A percentile compares a stretch with the other conserved stretches of the same genome.
Evolutionary conservation across 2,797 vertebrate genomes (phyloP).

Genomic region (Pantherophis alleghaniensis): DNA sequence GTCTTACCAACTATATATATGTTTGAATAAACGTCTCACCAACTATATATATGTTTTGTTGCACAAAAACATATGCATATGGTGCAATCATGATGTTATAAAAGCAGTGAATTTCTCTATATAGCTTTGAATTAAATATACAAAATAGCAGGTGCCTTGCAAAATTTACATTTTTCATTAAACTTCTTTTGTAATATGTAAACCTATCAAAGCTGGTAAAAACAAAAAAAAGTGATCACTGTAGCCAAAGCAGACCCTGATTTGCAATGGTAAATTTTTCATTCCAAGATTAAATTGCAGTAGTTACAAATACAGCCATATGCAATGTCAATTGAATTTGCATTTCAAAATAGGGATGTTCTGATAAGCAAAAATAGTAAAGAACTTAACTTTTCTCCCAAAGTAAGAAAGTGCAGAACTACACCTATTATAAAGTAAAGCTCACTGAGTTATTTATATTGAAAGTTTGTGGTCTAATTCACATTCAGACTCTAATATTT

Average conservation of each 20-base stretch:
- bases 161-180: conserved; percentile 44
- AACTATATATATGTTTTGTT: no score
- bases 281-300: conserved; percentile 38
- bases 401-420: conserved; percentile 6
- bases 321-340: conserved; percentile 39
- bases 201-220: conserved; percentile 11
- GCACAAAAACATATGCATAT: neutral
- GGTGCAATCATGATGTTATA: neutral
- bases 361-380: conserved; percentile 39
- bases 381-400: neutral
- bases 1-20: no score
- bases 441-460: conserved; percentile 35
- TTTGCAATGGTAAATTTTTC: conserved; percentile 25
- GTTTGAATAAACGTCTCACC: neutral
- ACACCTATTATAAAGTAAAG: conserved; percentile 2
- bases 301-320: conserved; percentile 19
- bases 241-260: neutral
- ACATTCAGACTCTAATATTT: neutral
- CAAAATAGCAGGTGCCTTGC: neutral
- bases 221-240: neutral
- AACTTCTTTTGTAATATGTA: conserved; percentile 12
- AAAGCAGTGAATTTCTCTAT: conserved; percentile 2
- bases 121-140: conserved; percentile 24
- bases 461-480: neutral
- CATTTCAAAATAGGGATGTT: conserved; percentile 48